Evolutionary conservation across 2,113 vertebrate genomes (phyloP).

Genomic region (Edolisoma coerulescens): DNA sequence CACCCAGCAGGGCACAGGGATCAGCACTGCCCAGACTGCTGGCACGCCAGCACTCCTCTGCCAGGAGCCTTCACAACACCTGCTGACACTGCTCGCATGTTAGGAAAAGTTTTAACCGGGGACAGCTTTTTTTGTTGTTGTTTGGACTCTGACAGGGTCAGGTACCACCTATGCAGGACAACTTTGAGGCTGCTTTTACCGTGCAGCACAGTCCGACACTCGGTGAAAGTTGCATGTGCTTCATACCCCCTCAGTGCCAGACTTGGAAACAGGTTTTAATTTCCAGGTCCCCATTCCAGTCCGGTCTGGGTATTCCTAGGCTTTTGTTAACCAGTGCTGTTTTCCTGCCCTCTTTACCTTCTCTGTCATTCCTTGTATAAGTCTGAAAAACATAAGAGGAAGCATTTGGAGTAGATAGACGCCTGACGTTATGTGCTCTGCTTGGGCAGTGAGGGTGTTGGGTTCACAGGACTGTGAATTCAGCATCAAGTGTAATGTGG

Average conservation of each 20-base stretch:
- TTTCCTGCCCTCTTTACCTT: neutral
- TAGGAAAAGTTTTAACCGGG: neutral
- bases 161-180: neutral
- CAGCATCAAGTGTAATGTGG: neutral
- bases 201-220: rapidly evolving
- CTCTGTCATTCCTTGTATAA: neutral
- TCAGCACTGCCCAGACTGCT: rapidly evolving
- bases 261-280: neutral
- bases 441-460: neutral
- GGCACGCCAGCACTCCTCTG: rapidly evolving
- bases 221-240: rapidly evolving
- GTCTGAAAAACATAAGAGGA: neutral
- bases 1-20: neutral
- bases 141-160: neutral
- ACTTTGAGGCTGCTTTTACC: neutral
- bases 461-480: neutral
- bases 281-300: rapidly evolving
- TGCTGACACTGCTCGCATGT: rapidly evolving
- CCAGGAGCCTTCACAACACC: neutral
- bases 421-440: neutral
- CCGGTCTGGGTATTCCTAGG: neutral
- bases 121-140: neutral
- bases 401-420: neutral
- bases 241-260: neutral
- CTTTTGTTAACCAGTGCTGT: neutral